Evolutionary conservation across 2,888 invertebrate species (phyloP), one percentile per base, ranked within the genome.

Genomic region (Octodonta nipae): DNA sequence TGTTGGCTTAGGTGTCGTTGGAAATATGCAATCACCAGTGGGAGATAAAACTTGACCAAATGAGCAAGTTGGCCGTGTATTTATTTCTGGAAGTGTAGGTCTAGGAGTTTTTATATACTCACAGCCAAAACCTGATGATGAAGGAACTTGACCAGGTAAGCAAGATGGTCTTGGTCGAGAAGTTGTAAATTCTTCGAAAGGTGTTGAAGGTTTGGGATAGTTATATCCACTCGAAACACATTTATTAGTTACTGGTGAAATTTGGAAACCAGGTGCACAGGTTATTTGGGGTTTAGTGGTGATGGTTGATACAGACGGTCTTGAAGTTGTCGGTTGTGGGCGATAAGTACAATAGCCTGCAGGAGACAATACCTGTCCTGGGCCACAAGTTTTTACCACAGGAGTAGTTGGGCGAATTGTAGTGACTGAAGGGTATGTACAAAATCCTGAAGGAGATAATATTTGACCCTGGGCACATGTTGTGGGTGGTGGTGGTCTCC

Each of bases 101-200:
- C 30, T 39, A 10, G 28, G 26, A 15, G 33, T 42, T 29, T 36
- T 35, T 4, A 32, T 36, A 25, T 38, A 42, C 34, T 37, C 38
- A 30, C 41, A 41, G 7, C 38, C 33, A 7, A 12, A 22, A 3
- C 40, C 37, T 8, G 35, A 36, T 17, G 34, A 11, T 12, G 36
- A 31, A 8, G 39, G 32, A 20, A 37, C 17, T 28, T 42, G 37
- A 0, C 64, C 66, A 8, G 66, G 65, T 3, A 65, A 50, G 52
- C 50, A 64, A 0, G 60, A 39, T 48, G 38, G 4, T 44, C 48
- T 28, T 11, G 38, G 26, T n/a, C 20, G 33, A 22, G 35, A 15
- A 25, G 22, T n/a, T 8, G 34, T 7, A n/a, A n/a, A n/a, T n/a
- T n/a, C n/a, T 16, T 39, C 10, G 4, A 34, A 25, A 12, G 41